Conservation (phyloP, 92 coral and sea anemone genomes). For the Ricordea florida region DNA sequence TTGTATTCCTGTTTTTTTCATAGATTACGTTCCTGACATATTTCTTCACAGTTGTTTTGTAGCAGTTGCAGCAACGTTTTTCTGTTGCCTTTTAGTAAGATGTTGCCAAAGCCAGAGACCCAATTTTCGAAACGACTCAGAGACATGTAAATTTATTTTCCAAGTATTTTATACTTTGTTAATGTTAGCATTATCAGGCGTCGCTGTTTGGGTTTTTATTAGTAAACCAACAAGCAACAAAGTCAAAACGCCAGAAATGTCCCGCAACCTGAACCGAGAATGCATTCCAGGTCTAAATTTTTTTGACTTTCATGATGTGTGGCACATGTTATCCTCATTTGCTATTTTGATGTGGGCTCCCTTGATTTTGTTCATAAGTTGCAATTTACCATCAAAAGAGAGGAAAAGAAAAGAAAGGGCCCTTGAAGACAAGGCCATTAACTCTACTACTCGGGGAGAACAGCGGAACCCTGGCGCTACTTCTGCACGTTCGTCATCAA, state of each 20-base stretch:
- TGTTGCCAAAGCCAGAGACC: neutral
- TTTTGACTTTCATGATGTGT: constrained; percentile 81
- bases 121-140: neutral
- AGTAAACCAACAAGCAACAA: constrained; percentile 66
- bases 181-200: constrained; percentile 10
- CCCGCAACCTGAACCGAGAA: constrained; percentile 77
- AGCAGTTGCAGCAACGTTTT: constrained; percentile 26
- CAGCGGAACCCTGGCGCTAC: too few species aligned
- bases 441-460: too few species aligned
- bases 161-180: constrained; percentile 44
- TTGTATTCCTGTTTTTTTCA: too few species aligned
- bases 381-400: too few species aligned
- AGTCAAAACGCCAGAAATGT: constrained; percentile 42
- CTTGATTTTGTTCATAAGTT: constrained; percentile 60
- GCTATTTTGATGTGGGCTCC: constrained; percentile 74
- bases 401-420: too few species aligned
- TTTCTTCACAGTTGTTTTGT: too few species aligned
- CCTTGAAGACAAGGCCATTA: too few species aligned
- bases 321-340: constrained; percentile 95
- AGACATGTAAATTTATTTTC: constrained; percentile 2
- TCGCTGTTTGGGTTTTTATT: constrained; percentile 57
- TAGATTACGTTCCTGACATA: too few species aligned
- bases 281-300: constrained; percentile 52
- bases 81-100: constrained; percentile 16
- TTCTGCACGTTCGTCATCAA: too few species aligned